These are phyloP conservation scores for Allophyes oxyacanthae DNA, from an alignment of 2,888 invertebrate genomes.

Conservation along the genomic window DNA sequence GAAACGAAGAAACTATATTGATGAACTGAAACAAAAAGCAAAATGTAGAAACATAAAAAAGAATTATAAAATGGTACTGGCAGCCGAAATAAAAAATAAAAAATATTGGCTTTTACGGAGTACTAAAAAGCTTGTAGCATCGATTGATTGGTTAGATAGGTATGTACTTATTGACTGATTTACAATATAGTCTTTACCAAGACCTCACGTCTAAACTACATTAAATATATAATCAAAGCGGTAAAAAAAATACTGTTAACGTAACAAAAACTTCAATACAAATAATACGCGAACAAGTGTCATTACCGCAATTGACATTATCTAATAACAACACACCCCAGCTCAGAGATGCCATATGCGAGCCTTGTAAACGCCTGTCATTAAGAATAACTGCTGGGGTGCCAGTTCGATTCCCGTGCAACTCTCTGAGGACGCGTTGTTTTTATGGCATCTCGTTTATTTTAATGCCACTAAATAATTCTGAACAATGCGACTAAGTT, in stretches of 20 bases:
- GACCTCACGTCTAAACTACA: no score
- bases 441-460: constrained; percentile 79
- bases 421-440: constrained; percentile 73
- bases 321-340: constrained; percentile 1
- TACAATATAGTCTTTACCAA: no score
- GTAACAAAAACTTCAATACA: constrained; percentile 1
- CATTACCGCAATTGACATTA: constrained; percentile 15
- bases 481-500: constrained; percentile 60
- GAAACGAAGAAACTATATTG: no score
- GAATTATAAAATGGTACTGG: no score
- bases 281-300: constrained; percentile 12
- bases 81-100: no score
- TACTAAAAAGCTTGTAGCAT: no score
- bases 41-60: no score
- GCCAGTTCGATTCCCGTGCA: constrained; percentile 55
- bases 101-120: no score
- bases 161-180: no score
- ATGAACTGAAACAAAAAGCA: no score
- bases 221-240: no score
- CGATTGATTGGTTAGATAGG: no score
- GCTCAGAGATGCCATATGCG: constrained; percentile 72
- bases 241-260: background rate
- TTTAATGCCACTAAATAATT: constrained; percentile 78
- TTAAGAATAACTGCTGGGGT: constrained; percentile 67
- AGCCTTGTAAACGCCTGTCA: constrained; percentile 76